phyloP scores from a whole-genome alignment of 2,113 vertebrate species.

The Epinephelus moara region DNA sequence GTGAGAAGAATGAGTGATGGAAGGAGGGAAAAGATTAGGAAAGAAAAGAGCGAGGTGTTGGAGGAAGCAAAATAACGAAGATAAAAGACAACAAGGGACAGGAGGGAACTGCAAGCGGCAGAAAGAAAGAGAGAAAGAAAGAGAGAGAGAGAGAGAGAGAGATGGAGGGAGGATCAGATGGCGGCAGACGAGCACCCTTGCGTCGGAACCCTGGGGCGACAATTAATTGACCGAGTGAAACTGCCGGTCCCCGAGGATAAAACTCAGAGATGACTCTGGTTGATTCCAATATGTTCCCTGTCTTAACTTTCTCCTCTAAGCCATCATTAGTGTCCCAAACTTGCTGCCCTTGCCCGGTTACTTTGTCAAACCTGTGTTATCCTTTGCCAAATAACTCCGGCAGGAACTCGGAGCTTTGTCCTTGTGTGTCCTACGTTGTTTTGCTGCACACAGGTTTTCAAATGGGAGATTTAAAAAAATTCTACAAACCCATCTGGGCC shows the following conservation, averaged over 20 bases:
- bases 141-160: not conserved
- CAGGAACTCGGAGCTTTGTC: not conserved
- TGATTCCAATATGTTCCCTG: slow-evolving; percentile 23
- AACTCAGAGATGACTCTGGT: slow-evolving; percentile 11
- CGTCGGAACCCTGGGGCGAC: not conserved
- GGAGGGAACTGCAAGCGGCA: not conserved
- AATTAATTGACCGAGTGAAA: slow-evolving; percentile 36
- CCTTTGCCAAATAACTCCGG: not conserved
- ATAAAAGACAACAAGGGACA: not conserved
- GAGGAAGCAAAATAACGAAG: not conserved
- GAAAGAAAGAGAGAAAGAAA: not conserved
- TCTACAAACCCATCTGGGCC: not conserved
- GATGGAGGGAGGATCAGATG: not conserved
- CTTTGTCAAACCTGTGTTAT: slow-evolving; percentile 22
- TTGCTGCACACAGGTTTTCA: not conserved
- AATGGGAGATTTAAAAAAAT: not conserved
- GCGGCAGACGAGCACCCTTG: not conserved
- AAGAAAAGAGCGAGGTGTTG: not conserved
- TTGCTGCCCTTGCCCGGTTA: not conserved
- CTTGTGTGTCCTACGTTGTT: not conserved
- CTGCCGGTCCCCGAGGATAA: not conserved
- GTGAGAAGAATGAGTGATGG: not conserved
- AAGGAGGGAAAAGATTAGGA: not conserved
- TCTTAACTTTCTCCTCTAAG: slow-evolving; percentile 40
- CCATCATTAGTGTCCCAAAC: slow-evolving; percentile 40